Evolutionary conservation across 2,888 invertebrate genomes (phyloP), one percentile per base, ranked within the genome.

Genomic region (Lasioglossum zephyrum): DNA sequence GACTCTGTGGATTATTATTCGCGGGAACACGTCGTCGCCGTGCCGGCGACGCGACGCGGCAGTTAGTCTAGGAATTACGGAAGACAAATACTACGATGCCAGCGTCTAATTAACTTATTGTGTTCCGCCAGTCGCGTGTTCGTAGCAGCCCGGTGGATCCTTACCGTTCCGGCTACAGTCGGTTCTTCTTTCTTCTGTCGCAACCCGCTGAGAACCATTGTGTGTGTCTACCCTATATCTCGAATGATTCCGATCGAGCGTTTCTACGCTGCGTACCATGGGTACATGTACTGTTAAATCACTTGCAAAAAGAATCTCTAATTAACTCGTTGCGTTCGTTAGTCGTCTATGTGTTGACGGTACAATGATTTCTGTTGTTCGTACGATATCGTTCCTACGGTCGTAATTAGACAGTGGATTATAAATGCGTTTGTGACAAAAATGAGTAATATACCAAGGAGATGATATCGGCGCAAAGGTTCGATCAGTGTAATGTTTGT

Each of bases 31-130:
- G 26, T 26, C 13, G 41, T 44, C 41, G 44, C 4, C 44, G 44
- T 4, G 60, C 63, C 4, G n/a, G 13, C 13, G 22, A 60, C 36
- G 49, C 69, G 69, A 77, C 69, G 39, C 39, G 39, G 49, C 49
- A 26, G 26, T 53, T 49, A 53, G 44, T 31, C 44, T 5, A 13
- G 63, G 22, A 73, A 53, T 73, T 73, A 73, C 31, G 73, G 73
- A 73, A 73, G 44, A 36, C 36, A 73, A 47, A 31, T 73, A 11
- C 47, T 26, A 36, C 16, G 36, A 44, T 9, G 22, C 4, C 31
- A 36, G 47, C 22, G 77, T 69, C 63, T 77, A 77, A 77, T 77
- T 66, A 36, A 66, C 26, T 66, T 36, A 69, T 47, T 77, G 77
- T 69, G 47, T 13, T 69, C 36, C 36, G 36, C 36, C 47, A 16